Evolutionary conservation across 2,888 invertebrate species (phyloP), one percentile per base, ranked within the genome.

Genomic region (Pinctada fucata): DNA sequence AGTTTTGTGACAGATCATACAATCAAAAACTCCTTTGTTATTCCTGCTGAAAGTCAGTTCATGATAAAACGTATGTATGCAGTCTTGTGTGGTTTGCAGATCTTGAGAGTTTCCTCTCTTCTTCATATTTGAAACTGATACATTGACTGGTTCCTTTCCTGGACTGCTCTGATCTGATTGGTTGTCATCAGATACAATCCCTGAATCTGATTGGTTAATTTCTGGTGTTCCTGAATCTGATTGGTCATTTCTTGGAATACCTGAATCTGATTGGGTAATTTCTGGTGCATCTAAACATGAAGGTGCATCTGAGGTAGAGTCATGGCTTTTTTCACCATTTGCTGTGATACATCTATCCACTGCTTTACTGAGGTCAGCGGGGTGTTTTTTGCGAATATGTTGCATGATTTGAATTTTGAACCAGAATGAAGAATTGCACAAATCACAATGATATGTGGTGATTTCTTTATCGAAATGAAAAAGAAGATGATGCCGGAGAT

Each of bases 1-100:
- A 16, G 89, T 86, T 82, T 92, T 92, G 48, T 89, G 88, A 80
- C 93, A 93, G 82, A 87, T 88, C 31, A 88, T 86, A 80, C 92
- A 92, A n/a, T 81, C 82, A 73, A 84, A 87, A 49, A 71, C 76
- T 50, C 81, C 84, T 78, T 83, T 84, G 31, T 76, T 75, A 13
- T 80, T 78, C 52, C 76, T 77, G n/a, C 72, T 66, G 74, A 68
- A 80, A 66, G 68, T 75, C 66, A 80, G 72, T 49, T 67, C 77
- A 58, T 58, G 13, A 58, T 10, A 58, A 6, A 58, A 10, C 8
- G 0, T 13, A 1, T 6, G 6, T 10, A 58, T 58, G 58, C 58
- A 10, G 58, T 58, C 8, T 10, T 58, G 13, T 58, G 1, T 13
- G 6, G 58, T 10, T 31, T 65, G 50, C 58, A 58, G 13, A 10